A percentile compares a stretch with the other conserved stretches of the same genome.
Evolutionary conservation across 2,113 vertebrate genomes (phyloP).

Genomic region (Naja naja): DNA sequence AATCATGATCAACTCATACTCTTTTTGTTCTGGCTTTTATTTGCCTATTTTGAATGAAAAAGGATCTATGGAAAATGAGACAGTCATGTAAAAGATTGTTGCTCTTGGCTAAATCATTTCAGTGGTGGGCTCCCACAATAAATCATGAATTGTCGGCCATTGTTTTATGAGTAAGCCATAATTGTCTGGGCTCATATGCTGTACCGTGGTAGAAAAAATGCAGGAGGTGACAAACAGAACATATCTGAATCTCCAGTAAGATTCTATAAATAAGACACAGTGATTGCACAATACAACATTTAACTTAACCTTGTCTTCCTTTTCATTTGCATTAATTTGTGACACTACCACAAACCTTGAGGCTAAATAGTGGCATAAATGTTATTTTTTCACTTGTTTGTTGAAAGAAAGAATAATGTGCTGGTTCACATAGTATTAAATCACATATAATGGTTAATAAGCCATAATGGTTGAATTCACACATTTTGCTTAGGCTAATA

Average conservation of each 20-base stretch:
- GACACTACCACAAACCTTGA: neutral
- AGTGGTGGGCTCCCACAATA: neutral
- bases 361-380: neutral
- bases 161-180: neutral
- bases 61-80: neutral
- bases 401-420: neutral
- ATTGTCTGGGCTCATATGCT: neutral
- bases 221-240: neutral
- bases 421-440: neutral
- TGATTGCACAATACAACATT: neutral
- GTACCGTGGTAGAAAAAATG: neutral
- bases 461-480: neutral
- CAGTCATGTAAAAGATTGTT: neutral
- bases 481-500: neutral
- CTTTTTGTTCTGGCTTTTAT: neutral
- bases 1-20: neutral
- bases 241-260: neutral
- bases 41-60: neutral
- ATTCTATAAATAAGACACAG: neutral
- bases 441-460: neutral
- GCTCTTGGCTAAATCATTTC: neutral
- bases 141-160: neutral
- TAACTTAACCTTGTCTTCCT: neutral
- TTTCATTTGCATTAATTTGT: neutral
- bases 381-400: neutral